Percentiles rank a stretch among this genome's conserved stretches.
Conservation (phyloP, 2,888 invertebrate genomes). For the Aphodius granarius region DNA sequence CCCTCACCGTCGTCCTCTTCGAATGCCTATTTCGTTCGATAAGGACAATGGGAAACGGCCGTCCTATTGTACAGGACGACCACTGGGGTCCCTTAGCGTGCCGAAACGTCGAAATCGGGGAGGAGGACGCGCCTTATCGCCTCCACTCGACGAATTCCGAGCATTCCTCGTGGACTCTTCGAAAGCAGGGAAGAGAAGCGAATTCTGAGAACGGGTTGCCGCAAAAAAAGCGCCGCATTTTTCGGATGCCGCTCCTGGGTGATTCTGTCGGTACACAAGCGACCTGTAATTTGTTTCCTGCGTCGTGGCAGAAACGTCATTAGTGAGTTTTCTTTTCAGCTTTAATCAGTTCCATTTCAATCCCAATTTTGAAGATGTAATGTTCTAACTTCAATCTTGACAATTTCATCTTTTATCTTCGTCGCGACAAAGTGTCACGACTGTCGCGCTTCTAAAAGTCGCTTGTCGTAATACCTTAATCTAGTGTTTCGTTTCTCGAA, state of each 20-base stretch:
- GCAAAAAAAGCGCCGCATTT: conserved; percentile 6
- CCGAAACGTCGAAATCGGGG: neutral
- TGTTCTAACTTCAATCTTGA: too few species aligned
- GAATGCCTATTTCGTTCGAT: neutral
- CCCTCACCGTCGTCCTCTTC: neutral
- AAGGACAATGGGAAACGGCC: neutral
- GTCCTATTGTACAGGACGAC: neutral
- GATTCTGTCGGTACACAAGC: neutral
- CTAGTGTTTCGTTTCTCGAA: too few species aligned
- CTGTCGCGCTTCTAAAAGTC: too few species aligned
- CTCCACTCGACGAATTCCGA: conserved; percentile 5
- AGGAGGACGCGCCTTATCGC: conserved; percentile 2
- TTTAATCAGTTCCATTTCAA: too few species aligned
- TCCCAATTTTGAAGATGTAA: too few species aligned
- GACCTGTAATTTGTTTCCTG: neutral
- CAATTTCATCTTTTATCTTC: too few species aligned
- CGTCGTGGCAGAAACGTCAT: neutral
- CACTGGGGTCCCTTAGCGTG: neutral
- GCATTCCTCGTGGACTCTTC: neutral
- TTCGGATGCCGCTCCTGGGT: neutral
- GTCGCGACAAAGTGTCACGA: too few species aligned
- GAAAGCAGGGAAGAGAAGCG: neutral
- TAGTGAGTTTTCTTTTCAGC: neutral
- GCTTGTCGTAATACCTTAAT: too few species aligned
- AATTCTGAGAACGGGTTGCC: conserved; percentile 8